Conservation (phyloP, 35 echinoderm and acorn worm genomes). For the Apostichopus californicus region DNA sequence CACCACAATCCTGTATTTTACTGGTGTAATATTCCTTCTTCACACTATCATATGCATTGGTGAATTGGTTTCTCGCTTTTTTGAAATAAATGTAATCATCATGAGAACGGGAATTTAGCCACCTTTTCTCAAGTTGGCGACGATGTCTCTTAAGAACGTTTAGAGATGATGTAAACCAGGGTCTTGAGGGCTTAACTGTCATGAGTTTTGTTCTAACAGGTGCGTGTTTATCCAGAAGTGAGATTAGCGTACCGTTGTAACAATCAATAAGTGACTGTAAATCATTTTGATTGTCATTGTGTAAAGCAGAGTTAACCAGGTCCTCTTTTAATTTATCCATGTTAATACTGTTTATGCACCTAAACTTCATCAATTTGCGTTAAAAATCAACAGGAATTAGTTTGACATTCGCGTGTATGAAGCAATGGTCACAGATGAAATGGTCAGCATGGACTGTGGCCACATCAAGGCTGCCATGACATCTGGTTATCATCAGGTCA, state of each 20-base stretch:
- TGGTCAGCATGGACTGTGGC: not conserved
- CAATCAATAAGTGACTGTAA: conserved; percentile 8
- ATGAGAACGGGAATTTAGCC: no score
- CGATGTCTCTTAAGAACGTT: not conserved
- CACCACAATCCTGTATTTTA: no score
- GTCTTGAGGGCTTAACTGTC: not conserved
- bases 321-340: conserved; percentile 7
- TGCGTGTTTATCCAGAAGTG: not conserved
- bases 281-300: not conserved
- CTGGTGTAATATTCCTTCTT: no score
- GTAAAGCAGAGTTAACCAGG: not conserved
- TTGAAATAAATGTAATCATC: no score
- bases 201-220: not conserved
- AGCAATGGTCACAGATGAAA: conserved; percentile 22
- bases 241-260: not conserved
- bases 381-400: not conserved
- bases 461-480: no score
- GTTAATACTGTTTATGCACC: conserved; percentile 4
- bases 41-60: no score
- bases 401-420: not conserved
- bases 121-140: no score
- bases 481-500: no score
- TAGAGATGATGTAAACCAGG: not conserved
- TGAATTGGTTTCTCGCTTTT: no score
- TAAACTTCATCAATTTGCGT: not conserved